Evolutionary conservation across 2,113 vertebrate species (phyloP).

Genomic region (Nycticryphes semicollaris): DNA sequence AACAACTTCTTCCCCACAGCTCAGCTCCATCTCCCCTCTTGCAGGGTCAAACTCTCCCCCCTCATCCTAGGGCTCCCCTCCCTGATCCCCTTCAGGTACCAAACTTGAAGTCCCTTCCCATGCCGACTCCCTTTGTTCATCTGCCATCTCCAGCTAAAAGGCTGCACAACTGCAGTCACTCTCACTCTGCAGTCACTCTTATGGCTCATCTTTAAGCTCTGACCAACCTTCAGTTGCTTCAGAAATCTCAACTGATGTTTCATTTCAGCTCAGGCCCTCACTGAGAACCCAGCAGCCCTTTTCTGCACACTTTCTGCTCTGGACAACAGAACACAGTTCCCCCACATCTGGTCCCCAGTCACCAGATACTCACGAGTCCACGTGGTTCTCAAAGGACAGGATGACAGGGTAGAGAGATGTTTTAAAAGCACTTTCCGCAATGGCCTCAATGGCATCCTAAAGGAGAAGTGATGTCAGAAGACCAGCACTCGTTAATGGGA

Average conservation of each 20-base stretch:
- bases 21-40: background rate
- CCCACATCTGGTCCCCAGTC: background rate
- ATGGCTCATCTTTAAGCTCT: background rate
- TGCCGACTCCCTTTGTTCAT: background rate
- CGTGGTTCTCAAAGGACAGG: conserved; percentile 97
- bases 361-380: conserved; percentile 89
- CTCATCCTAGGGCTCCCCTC: background rate
- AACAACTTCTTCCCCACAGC: background rate
- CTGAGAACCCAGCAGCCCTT: background rate
- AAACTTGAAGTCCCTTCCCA: background rate
- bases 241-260: background rate
- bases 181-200: background rate
- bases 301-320: background rate
- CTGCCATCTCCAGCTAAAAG: background rate
- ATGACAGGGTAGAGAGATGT: conserved; percentile 92
- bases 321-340: background rate
- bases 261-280: background rate
- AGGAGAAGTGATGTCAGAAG: background rate
- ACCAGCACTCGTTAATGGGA: background rate
- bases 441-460: conserved; percentile 97
- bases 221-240: background rate
- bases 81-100: background rate
- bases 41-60: background rate
- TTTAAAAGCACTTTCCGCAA: conserved; percentile 97
- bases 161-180: background rate